A percentile compares a stretch with the other conserved stretches of the same genome.
These are phyloP conservation scores for Eupithecia tripunctaria DNA, from an alignment of 2,888 invertebrate genomes.

Conservation along the genomic window DNA sequence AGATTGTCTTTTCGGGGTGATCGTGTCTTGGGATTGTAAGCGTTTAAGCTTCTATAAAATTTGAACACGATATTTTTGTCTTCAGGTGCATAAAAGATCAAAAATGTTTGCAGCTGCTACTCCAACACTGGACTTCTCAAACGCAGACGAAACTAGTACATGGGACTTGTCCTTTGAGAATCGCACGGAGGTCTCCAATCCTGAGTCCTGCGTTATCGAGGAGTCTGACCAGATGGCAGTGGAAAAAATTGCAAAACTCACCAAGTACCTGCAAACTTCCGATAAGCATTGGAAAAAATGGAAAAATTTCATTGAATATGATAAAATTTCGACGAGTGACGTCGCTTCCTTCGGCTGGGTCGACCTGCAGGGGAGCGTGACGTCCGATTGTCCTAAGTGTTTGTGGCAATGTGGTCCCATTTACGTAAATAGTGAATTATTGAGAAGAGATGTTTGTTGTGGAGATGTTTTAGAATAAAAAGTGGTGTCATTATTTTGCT, in stretches of 20 bases:
- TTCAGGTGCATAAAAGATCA: slow-evolving; percentile 77
- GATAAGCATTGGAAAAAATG: slow-evolving; percentile 63
- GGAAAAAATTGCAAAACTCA: slow-evolving; percentile 82
- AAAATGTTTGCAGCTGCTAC: slow-evolving; percentile 77
- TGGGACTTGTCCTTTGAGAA: slow-evolving; percentile 68
- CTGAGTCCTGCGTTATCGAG: slow-evolving; percentile 52
- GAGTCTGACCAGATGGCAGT: slow-evolving; percentile 62
- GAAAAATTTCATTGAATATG: slow-evolving; percentile 64
- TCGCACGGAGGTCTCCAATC: slow-evolving; percentile 60
- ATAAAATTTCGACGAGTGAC: slow-evolving; percentile 51
- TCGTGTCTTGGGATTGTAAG: background rate
- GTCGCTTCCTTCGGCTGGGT: slow-evolving; percentile 58
- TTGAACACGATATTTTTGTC: slow-evolving; percentile 32
- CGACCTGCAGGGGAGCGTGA: slow-evolving; percentile 55
- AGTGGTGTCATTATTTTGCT: slow-evolving; percentile 53
- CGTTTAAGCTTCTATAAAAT: background rate
- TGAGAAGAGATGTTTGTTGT: slow-evolving; percentile 55
- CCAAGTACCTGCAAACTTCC: slow-evolving; percentile 69
- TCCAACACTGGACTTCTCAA: slow-evolving; percentile 51
- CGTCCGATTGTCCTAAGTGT: slow-evolving; percentile 70
- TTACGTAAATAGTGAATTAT: slow-evolving; percentile 67
- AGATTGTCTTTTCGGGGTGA: background rate
- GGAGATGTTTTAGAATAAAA: slow-evolving; percentile 57
- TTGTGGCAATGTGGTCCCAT: slow-evolving; percentile 80
- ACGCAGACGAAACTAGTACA: slow-evolving; percentile 49